Evolutionary conservation across 2,888 invertebrate species (phyloP).

Genomic region (Teleiodes luculella): DNA sequence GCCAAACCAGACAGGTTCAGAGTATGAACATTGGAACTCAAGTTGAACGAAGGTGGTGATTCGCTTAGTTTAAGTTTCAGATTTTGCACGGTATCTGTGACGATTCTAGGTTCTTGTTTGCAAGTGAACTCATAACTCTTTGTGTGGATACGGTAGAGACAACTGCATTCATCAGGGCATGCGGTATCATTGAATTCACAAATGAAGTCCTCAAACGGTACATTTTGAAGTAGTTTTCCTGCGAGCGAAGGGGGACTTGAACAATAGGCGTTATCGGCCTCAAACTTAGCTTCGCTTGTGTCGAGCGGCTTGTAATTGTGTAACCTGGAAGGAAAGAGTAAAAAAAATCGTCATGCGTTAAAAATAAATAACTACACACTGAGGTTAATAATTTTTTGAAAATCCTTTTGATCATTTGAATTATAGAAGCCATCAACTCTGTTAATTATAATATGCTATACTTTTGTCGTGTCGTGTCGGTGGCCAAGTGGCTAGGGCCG

Average conservation of each 20-base stretch:
- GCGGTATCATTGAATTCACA: constrained; percentile 6
- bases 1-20: constrained; percentile 25
- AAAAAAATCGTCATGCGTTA: too few species aligned
- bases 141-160: constrained; percentile 9
- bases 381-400: too few species aligned
- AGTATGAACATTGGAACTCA: constrained; percentile 11
- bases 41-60: background rate
- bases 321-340: background rate
- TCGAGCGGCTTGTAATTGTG: constrained; percentile 16
- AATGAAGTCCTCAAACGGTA: constrained; percentile 9
- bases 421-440: too few species aligned
- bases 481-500: too few species aligned
- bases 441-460: too few species aligned
- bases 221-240: background rate
- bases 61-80: constrained; percentile 13
- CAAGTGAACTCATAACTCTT: constrained; percentile 18
- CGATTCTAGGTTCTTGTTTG: background rate
- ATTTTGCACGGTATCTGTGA: background rate
- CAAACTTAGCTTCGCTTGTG: constrained; percentile 7
- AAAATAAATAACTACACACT: too few species aligned
- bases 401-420: too few species aligned
- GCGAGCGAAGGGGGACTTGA: constrained; percentile 12
- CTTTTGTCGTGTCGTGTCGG: too few species aligned
- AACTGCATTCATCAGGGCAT: constrained; percentile 20
- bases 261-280: constrained; percentile 16